phyloP scores from a whole-genome alignment of 2,888 invertebrate species.

The Heliothis peltigera region DNA sequence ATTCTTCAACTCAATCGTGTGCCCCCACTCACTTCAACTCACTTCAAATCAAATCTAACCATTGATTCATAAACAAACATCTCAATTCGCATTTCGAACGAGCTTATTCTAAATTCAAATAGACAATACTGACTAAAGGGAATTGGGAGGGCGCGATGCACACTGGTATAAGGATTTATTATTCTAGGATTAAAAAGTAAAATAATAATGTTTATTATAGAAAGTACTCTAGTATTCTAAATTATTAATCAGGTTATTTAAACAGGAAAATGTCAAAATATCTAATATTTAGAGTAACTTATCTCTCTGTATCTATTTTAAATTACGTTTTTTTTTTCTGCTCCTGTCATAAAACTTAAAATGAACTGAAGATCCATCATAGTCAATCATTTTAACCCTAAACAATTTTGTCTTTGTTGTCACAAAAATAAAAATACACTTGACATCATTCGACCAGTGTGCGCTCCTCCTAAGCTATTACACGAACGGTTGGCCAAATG shows the following conservation, averaged over 20 bases:
- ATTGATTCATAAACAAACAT: constrained; percentile 71
- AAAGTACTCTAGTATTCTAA: no score
- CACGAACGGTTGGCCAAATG: constrained; percentile 88
- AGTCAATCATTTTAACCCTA: constrained; percentile 19
- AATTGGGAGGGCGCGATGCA: constrained; percentile 46
- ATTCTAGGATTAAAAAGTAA: no score
- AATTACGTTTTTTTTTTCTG: no score
- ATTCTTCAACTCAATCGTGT: not conserved
- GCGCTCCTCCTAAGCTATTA: constrained; percentile 78
- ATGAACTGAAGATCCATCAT: constrained; percentile 20
- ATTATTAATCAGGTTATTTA: no score
- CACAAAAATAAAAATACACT: constrained; percentile 8
- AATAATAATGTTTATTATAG: no score
- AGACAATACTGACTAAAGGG: constrained; percentile 74
- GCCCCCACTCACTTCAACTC: constrained; percentile 48
- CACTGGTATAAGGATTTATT: constrained; percentile 18
- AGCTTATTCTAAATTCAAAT: constrained; percentile 83
- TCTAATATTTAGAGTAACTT: no score
- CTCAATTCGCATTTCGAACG: constrained; percentile 84
- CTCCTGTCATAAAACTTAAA: not conserved
- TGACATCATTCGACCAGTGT: constrained; percentile 58
- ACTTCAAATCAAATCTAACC: constrained; percentile 70
- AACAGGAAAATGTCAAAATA: no score
- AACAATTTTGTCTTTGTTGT: not conserved
- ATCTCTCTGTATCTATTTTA: no score